Base-by-base conservation (phyloP, 1,140 invertebrate genomes). In the Phortica variegata region DNA sequence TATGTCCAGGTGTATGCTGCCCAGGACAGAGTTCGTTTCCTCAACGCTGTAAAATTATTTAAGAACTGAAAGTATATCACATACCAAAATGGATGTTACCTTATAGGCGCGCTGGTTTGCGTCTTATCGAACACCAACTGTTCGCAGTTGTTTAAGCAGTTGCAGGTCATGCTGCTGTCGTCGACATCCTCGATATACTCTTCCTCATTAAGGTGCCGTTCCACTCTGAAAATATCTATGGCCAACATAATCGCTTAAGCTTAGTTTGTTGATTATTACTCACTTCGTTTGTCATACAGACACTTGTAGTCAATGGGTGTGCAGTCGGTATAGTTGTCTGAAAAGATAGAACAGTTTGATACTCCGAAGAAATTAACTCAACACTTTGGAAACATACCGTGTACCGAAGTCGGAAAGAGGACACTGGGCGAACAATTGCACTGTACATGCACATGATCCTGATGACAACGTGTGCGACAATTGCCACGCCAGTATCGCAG, bases 251-350 rank as follows among this genome's bases (percentile, higher is more conserved):
- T 17, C 6, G 26, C 12, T 29, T 7, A 29, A 6, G 12, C 26
- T 29, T 29, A 29, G 26, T 29, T 7, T 29, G 12, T 29, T 29
- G 26, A 7, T 7, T 17, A n/a, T 13, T 5, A 52, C 60, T 60
- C 33, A 73, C 70, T 2, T 48, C 56, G 43, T 5, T 73, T 26
- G 8, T 73, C 52, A 20, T 65, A 73, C 0, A 73, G 47, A 16
- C 70, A 73, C 19, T 61, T 63, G n/a, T 56, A 73, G 16, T 73
- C 58, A n/a, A 65, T 56, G 3, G 69, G 47, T 7, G 54, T 72
- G 44, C 70, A 73, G 2, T 44, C 18, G 1, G 69, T 60, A 26
- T 60, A 61, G 18, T 73, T 73, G 45, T 73, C 70, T 73, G 29
- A n/a, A 16, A 19, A 8, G 19, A 0, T 5, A 10, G 17, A 33